Evolutionary conservation across 2,888 invertebrate genomes (phyloP).

Genomic region (Mythimna pallens): DNA sequence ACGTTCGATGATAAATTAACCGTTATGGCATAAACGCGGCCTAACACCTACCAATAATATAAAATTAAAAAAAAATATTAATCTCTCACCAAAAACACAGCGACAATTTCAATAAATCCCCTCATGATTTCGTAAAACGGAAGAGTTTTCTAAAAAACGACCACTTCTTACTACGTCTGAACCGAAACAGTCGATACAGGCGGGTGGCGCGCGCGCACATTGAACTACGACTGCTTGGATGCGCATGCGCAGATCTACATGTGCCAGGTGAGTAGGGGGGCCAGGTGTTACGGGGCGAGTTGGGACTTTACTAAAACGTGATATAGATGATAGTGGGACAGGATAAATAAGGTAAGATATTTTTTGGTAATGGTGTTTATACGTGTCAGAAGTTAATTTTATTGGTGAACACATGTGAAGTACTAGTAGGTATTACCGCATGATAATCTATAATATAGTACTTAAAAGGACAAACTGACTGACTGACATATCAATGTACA

Average conservation of each 20-base stretch:
- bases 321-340: slow-evolving; percentile 19
- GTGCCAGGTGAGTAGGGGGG: slow-evolving; percentile 26
- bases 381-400: slow-evolving; percentile 48
- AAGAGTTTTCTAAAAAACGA: slow-evolving; percentile 71
- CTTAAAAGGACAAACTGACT: no score
- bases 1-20: no score
- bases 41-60: not conserved
- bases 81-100: slow-evolving; percentile 54
- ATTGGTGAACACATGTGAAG: not conserved
- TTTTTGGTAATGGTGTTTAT: slow-evolving; percentile 15
- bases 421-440: not conserved
- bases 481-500: no score
- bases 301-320: slow-evolving; percentile 38
- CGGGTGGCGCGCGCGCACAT: slow-evolving; percentile 83
- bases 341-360: slow-evolving; percentile 28
- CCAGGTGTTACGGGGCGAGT: slow-evolving; percentile 22
- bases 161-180: slow-evolving; percentile 74
- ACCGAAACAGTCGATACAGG: slow-evolving; percentile 76
- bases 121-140: slow-evolving; percentile 60
- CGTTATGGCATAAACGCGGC: not conserved
- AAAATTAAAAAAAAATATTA: not conserved
- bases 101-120: slow-evolving; percentile 43
- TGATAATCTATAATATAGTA: no score
- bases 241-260: slow-evolving; percentile 38
- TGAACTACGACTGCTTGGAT: slow-evolving; percentile 59